Conservation (phyloP, 2,113 vertebrate species). For the Pterocles gutturalis region DNA sequence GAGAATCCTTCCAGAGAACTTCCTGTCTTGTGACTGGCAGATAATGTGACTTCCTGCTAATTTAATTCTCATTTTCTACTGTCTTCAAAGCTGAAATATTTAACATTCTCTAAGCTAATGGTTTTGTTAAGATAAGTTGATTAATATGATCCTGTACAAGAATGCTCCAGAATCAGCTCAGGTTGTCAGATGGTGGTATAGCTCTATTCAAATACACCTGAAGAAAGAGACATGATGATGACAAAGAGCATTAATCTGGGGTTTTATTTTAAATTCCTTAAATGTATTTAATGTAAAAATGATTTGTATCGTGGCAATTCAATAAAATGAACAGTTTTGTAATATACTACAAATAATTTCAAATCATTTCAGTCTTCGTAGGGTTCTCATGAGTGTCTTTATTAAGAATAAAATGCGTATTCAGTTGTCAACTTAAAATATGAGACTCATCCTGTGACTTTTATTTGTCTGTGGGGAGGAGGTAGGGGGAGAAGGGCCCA, state of each 20-base stretch:
- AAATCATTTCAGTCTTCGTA: neutral
- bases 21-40: neutral
- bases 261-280: neutral
- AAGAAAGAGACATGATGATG: neutral
- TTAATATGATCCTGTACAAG: neutral
- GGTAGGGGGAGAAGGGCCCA: neutral
- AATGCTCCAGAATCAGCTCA: neutral
- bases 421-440: neutral
- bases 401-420: neutral
- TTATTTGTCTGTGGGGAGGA: neutral
- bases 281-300: neutral
- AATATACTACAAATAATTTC: neutral
- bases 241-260: neutral
- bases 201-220: neutral
- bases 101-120: neutral
- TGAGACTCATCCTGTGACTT: neutral
- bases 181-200: neutral
- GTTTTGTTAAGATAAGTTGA: neutral
- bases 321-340: neutral
- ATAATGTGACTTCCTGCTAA: neutral
- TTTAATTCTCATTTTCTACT: neutral
- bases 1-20: neutral
- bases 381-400: neutral
- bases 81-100: neutral
- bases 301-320: neutral